Evolutionary conservation across 2,113 vertebrate genomes (phyloP).

Genomic region (Crotalus tigris): DNA sequence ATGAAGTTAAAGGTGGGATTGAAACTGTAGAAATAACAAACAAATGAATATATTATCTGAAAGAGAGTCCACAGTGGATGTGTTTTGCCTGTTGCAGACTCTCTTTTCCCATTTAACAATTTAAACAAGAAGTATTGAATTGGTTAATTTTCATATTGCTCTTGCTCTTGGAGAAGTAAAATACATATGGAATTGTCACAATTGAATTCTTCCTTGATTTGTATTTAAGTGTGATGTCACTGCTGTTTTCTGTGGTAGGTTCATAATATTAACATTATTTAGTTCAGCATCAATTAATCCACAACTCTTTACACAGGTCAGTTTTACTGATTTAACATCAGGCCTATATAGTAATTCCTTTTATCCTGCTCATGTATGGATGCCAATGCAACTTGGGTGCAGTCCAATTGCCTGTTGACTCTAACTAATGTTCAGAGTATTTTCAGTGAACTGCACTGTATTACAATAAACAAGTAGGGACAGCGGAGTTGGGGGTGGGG

Average conservation of each 20-base stretch:
- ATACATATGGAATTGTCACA: neutral
- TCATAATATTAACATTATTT: neutral
- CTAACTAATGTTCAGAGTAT: neutral
- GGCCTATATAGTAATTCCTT: constrained; percentile 14
- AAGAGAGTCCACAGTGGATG: no score
- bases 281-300: neutral
- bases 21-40: no score
- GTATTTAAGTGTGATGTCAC: neutral
- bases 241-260: neutral
- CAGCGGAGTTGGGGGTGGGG: no score
- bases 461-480: neutral
- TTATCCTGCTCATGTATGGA: neutral
- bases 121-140: neutral
- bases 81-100: neutral
- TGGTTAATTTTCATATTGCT: neutral
- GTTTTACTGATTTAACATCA: neutral
- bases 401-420: neutral
- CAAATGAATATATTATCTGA: no score
- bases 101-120: neutral
- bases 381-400: neutral
- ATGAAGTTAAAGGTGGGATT: no score
- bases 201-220: neutral
- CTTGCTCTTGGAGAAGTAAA: neutral
- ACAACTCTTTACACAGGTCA: neutral
- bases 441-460: neutral